Percentiles rank a stretch among this genome's conserved stretches.
phyloP scores from a whole-genome alignment of 2,888 invertebrate species.

The Zele albiditarsus region DNA sequence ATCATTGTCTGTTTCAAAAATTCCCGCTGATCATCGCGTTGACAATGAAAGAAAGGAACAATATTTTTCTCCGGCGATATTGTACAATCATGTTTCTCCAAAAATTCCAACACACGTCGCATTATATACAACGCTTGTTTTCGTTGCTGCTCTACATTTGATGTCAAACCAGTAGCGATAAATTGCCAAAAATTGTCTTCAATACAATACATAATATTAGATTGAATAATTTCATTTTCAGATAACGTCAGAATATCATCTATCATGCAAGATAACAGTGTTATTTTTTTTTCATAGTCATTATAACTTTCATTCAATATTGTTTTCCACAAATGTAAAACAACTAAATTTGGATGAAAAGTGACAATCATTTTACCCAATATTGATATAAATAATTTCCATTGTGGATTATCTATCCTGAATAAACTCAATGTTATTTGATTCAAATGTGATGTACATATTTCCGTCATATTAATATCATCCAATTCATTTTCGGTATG shows the following conservation, averaged over 20 bases:
- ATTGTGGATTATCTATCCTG: slow-evolving; percentile 52
- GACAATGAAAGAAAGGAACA: slow-evolving; percentile 59
- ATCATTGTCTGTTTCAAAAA: slow-evolving; percentile 71
- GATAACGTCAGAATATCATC: slow-evolving; percentile 49
- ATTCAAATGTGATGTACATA: neutral
- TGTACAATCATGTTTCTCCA: slow-evolving; percentile 49
- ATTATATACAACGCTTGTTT: slow-evolving; percentile 79
- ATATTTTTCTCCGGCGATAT: neutral
- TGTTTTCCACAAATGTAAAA: slow-evolving; percentile 50
- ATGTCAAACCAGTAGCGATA: slow-evolving; percentile 74
- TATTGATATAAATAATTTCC: slow-evolving; percentile 56
- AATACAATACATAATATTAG: slow-evolving; percentile 37
- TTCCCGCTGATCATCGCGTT: slow-evolving; percentile 16
- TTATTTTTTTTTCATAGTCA: slow-evolving; percentile 52
- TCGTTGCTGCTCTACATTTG: slow-evolving; percentile 72
- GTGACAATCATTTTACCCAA: slow-evolving; percentile 56
- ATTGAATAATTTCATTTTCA: slow-evolving; percentile 6
- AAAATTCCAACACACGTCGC: slow-evolving; percentile 76
- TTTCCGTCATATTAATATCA: neutral
- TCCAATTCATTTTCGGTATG: neutral
- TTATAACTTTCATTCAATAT: slow-evolving; percentile 38
- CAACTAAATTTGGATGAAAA: slow-evolving; percentile 43
- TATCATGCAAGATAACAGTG: slow-evolving; percentile 52
- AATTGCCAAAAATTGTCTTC: slow-evolving; percentile 76
- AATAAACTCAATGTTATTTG: slow-evolving; percentile 45